Base-by-base conservation (phyloP, 2,113 vertebrate genomes). In the Periophthalmodon schlosseri region DNA sequence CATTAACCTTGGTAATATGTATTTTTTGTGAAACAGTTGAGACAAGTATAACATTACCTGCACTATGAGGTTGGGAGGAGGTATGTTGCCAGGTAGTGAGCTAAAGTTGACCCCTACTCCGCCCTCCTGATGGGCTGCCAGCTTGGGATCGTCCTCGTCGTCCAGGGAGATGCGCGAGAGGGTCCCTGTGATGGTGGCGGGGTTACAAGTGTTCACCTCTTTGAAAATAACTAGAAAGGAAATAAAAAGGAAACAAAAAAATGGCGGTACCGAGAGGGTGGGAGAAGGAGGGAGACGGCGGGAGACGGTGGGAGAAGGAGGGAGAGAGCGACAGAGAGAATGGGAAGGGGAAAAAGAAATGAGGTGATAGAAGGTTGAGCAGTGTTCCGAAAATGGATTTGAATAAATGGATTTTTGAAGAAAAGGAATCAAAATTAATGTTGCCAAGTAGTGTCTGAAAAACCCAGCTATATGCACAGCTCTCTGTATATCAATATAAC, bases 151-250 rank as follows among this genome's bases (percentile, higher is more conserved):
- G 20, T 99, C 97, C 0, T 98, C 98, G 0, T 98, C 98, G 0
- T 99, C 97, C 92, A 99, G 89, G 46, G 98, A 99, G 85, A 99
- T 97, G 80, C 97, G 97, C 47, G 98, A 99, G 65, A 99, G 92
- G 1, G 97, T 98, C 74, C 97, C 97, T 0, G 97, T 99, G 93
- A 99, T 98, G 93, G 97, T 99, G 74, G 97, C 95, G 0, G 98
- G 96, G 86, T 99, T 98, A 86, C 97, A 99, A 44, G 97, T 96
- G 92, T 96, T 99, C 84, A 98, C 95, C 90, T 98, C 97, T 89
- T 98, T 99, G 91, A 99, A 99, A 68, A 99, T 96, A 90, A 99
- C 97, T 99, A 21, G 73, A 54, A n/a, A 16, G 66, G 61, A 54
- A 60, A 60, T 76, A 58, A 64, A 15, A 24, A 36, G 28, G 7